A percentile compares a stretch with the other conserved stretches of the same genome.
Conservation (phyloP, 2,113 vertebrate species). For the Tenebrosternarchus preto region DNA sequence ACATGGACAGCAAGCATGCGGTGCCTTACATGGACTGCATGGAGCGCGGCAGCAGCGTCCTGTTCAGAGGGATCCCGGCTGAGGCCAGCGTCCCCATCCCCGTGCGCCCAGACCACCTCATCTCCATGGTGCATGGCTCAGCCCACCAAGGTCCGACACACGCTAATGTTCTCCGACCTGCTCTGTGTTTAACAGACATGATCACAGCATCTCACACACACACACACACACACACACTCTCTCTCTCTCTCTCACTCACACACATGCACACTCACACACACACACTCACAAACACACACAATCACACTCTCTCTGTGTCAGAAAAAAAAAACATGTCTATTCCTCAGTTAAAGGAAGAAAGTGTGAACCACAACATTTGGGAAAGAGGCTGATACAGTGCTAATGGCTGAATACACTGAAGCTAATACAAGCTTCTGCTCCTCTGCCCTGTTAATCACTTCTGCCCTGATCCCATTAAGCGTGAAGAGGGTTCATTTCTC, state of each 20-base stretch:
- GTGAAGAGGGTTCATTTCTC: constrained; percentile 12
- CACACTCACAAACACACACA: no score
- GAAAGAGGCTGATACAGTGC: not conserved
- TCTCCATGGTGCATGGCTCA: constrained; percentile 75
- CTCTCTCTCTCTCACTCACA: not conserved
- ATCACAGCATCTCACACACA: not conserved
- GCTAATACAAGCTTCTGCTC: not conserved
- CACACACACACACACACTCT: not conserved
- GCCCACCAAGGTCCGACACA: constrained; percentile 75
- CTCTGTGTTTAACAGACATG: no score
- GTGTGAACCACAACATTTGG: not conserved
- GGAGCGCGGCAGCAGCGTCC: constrained; percentile 76
- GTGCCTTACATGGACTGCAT: constrained; percentile 90
- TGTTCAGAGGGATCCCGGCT: constrained; percentile 84
- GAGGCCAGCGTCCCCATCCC: constrained; percentile 87
- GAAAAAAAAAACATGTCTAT: not conserved
- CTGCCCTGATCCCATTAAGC: constrained; percentile 8
- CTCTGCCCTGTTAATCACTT: not conserved
- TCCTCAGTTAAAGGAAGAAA: not conserved
- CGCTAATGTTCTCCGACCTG: no score
- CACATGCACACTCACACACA: no score
- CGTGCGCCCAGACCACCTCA: constrained; percentile 77
- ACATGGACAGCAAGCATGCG: constrained; percentile 90
- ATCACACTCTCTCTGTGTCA: no score
- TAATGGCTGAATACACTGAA: not conserved